Evolutionary conservation across 2,888 invertebrate species (phyloP), one percentile per base, ranked within the genome.

Genomic region (Lasioglossum lativentre): DNA sequence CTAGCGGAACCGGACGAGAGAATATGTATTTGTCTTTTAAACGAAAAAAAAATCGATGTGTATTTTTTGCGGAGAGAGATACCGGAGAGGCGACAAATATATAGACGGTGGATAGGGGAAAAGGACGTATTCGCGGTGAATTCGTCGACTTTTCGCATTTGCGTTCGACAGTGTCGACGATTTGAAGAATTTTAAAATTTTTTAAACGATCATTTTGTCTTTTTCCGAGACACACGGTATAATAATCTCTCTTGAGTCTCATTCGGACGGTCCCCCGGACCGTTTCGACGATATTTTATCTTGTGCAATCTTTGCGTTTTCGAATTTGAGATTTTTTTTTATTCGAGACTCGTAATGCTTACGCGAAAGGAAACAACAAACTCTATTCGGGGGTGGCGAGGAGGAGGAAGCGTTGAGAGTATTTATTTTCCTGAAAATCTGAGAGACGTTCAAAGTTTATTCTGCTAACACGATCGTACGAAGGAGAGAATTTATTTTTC

Each of bases 1-100:
- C 79, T 72, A 66, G 66, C 23, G 66, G 74, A 78, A 71, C 71
- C 78, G 59, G 79, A 59, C 78, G 59, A 30, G 68, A 75, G 68
- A 66, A 66, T 42, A 77, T 76, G 80, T 82, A 78, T 87, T 77
- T 89, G 78, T 85, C 80, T 83, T 86, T 87, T 83, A 38, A 56
- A 70, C 38, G 38, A 68, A 68, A 34, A 68, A 66, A 66, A 85
- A 87, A 47, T 80, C 80, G 72, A 78, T 78, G 82, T 85, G 83
- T 87, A 89, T 87, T 87, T 87, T 56, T 89, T 87, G 66, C 38
- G 71, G 72, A 56, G 59, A 68, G 34, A 56, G 47, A 68, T 19
- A 56, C n/a, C 40, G 72, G 74, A 10, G n/a, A 8, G 76, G 68
- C 68, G 75, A 81, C 78, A 72, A 78, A 75, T 74, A 84, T 78